These are phyloP conservation scores for Amorpha juglandis DNA, from an alignment of 2,888 invertebrate genomes.

Conservation along the genomic window DNA sequence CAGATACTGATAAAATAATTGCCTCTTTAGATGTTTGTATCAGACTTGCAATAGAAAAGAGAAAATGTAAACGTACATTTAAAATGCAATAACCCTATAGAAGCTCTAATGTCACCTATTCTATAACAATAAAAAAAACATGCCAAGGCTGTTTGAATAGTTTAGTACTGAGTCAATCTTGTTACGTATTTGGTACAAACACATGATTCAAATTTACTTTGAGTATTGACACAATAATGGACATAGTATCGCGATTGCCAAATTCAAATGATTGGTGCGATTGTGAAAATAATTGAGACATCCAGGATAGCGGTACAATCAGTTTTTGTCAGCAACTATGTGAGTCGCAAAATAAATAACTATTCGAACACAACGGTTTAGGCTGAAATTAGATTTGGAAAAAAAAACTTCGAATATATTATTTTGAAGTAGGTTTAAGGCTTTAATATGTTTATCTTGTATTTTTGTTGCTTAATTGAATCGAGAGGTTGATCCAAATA, in stretches of 20 bases:
- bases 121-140: slow-evolving; percentile 36
- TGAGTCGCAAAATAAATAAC: slow-evolving; percentile 33
- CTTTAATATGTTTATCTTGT: not conserved
- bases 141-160: slow-evolving; percentile 58
- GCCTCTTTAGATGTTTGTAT: not conserved
- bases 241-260: slow-evolving; percentile 50
- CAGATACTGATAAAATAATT: not conserved
- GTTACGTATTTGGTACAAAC: slow-evolving; percentile 60
- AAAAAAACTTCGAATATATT: not conserved
- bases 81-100: not conserved
- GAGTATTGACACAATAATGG: slow-evolving; percentile 51
- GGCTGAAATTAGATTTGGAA: not conserved
- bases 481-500: not conserved
- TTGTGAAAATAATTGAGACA: slow-evolving; percentile 30
- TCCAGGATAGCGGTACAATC: slow-evolving; percentile 27
- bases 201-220: slow-evolving; percentile 58
- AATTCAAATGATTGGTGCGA: slow-evolving; percentile 46
- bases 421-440: not conserved
- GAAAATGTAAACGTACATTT: not conserved
- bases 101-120: slow-evolving; percentile 28
- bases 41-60: too few relatives aligned
- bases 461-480: not conserved
- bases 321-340: slow-evolving; percentile 29
- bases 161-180: slow-evolving; percentile 58
- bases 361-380: not conserved